Evolutionary conservation across 2,888 invertebrate species (phyloP).

Genomic region (Hylaea fasciaria): DNA sequence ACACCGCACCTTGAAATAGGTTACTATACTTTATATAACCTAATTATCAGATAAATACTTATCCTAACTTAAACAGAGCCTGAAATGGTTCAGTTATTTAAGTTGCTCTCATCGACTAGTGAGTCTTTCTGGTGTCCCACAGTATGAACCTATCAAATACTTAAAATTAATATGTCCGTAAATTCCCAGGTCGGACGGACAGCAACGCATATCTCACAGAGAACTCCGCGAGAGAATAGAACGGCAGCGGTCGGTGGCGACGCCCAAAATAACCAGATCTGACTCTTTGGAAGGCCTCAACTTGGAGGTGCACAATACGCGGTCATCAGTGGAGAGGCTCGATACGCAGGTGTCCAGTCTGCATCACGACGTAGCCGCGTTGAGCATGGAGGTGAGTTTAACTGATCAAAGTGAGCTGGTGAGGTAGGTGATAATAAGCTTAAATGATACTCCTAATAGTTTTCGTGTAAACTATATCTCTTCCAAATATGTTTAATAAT

Average conservation of each 20-base stretch:
- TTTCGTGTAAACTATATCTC: background rate
- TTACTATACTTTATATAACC: no score
- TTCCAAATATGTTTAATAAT: background rate
- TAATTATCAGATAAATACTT: no score
- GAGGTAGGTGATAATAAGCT: background rate
- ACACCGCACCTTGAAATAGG: no score
- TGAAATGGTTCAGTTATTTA: no score
- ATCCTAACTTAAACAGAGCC: no score
- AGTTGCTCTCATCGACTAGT: no score
- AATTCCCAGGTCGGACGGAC: conserved; percentile 65
- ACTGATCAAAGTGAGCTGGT: background rate
- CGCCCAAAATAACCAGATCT: conserved; percentile 80
- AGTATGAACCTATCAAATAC: no score
- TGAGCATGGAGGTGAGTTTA: conserved; percentile 90
- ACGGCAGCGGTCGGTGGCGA: conserved; percentile 87
- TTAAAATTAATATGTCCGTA: background rate
- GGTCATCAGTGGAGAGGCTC: conserved; percentile 88
- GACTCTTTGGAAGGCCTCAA: conserved; percentile 87
- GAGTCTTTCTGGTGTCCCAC: no score
- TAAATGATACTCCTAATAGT: no score
- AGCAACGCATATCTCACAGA: conserved; percentile 73
- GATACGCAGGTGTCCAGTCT: conserved; percentile 93
- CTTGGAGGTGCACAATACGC: conserved; percentile 82
- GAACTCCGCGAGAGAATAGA: conserved; percentile 88
- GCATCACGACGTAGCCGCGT: conserved; percentile 93